Evolutionary conservation across 2,797 vertebrate genomes (phyloP), one percentile per base, ranked within the genome.

Genomic region (Myiotriccus ornatus): DNA sequence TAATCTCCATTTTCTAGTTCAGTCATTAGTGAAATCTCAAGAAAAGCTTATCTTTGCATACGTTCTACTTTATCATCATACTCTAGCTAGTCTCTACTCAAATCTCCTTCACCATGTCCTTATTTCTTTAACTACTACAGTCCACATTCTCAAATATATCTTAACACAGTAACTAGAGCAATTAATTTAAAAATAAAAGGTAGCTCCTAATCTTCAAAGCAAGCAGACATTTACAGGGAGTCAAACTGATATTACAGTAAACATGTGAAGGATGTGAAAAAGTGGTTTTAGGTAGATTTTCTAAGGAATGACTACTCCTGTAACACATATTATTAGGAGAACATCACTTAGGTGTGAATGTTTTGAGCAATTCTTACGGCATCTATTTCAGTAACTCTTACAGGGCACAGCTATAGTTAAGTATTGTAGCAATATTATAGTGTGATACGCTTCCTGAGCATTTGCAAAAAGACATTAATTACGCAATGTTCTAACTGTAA

Each of bases 11-110:
- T 91, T 92, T 84, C 56, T 82, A 62, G 79, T 53, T 87, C 71
- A 57, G 76, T 86, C 87, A 93, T 96, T 91, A 95, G 68, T 59
- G 63, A 82, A 92, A 84, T 55, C 87, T 92, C 89, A 89, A 89
- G 65, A 87, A 95, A 85, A 93, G 69, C 90, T 93, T 91, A 93
- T 91, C 81, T 87, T 87, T 90, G 53, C 49, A 84, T 65, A 83
- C 64, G 71, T 92, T 65, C 60, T 87, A 89, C 50, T 85, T 78
- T 28, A 87, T 90, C 44, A 67, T 64, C 68, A 27, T 50, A 75
- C 80, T 80, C 75, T 57, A 77, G 32, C 35, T 57, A 65, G 57
- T 64, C 27, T 35, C 52, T 60, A 20, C 49, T 77, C 67, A 67
- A 78, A 87, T 70, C 62, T 74, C 64, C 87, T 75, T 68, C 20